These are phyloP conservation scores for Araneus ventricosus DNA, from an alignment of 1,140 invertebrate species.

Conservation along the genomic window DNA sequence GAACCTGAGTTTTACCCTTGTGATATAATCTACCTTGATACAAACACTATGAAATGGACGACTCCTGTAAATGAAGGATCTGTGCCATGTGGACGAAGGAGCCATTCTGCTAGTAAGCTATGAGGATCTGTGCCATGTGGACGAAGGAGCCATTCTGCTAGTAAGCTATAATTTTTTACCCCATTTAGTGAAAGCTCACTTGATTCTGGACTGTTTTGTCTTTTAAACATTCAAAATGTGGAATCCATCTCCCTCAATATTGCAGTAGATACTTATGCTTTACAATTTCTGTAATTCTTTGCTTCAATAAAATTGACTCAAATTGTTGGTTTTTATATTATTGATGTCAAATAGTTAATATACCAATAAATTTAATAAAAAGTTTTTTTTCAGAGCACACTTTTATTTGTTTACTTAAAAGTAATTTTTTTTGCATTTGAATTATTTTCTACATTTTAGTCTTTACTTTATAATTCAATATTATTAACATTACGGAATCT, in stretches of 20 bases:
- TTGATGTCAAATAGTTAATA: no score
- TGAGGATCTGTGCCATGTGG: constrained; percentile 84
- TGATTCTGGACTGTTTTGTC: background rate
- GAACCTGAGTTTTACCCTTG: constrained; percentile 87
- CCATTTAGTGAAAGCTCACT: background rate
- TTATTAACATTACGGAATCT: no score
- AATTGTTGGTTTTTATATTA: background rate
- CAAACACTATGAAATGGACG: constrained; percentile 86
- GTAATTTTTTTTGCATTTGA: no score
- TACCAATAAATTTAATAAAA: no score
- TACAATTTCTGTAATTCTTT: background rate
- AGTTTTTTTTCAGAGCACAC: no score
- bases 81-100: constrained; percentile 87
- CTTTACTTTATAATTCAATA: no score
- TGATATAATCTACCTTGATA: constrained; percentile 88
- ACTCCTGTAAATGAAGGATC: constrained; percentile 83
- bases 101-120: constrained; percentile 85
- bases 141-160: constrained; percentile 89
- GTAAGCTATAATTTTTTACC: constrained; percentile 78
- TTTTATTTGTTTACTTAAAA: no score
- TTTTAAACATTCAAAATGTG: background rate
- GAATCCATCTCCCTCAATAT: background rate
- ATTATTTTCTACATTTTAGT: no score
- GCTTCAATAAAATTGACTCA: background rate
- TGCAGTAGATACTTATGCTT: background rate